A percentile compares a stretch with the other conserved stretches of the same genome.
These are phyloP conservation scores for Xylocopa sonorina DNA, from an alignment of 1,140 invertebrate species.

Conservation along the genomic window DNA sequence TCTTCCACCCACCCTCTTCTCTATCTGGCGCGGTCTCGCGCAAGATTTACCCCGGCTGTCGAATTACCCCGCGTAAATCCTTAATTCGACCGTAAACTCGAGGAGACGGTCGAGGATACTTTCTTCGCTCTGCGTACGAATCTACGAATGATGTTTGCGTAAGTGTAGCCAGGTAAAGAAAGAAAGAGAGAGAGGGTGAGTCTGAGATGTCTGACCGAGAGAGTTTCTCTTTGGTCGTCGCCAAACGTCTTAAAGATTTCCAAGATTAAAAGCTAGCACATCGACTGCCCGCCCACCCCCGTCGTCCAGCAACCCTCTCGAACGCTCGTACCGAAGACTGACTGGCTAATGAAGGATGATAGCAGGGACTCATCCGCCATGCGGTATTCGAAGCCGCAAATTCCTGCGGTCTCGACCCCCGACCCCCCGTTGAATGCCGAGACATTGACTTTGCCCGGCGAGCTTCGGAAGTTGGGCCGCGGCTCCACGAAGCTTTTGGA, in stretches of 20 bases:
- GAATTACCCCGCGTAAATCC: slow-evolving; percentile 73
- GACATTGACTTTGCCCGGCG: slow-evolving; percentile 59
- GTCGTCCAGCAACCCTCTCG: slow-evolving; percentile 16
- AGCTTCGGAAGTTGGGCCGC: slow-evolving; percentile 51
- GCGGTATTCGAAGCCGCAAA: slow-evolving; percentile 60
- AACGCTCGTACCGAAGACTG: slow-evolving; percentile 35
- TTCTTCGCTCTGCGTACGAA: slow-evolving; percentile 63
- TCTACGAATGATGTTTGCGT: slow-evolving; percentile 68
- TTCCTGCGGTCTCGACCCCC: slow-evolving; percentile 54
- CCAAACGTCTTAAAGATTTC: slow-evolving; percentile 62
- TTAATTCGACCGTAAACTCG: slow-evolving; percentile 73
- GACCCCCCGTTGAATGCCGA: slow-evolving; percentile 57
- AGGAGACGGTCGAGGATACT: slow-evolving; percentile 39
- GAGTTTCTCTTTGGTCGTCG: slow-evolving; percentile 64
- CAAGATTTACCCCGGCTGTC: slow-evolving; percentile 59
- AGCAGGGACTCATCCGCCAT: slow-evolving; percentile 51
- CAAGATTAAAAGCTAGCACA: slow-evolving; percentile 66
- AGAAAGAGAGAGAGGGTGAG: slow-evolving; percentile 30
- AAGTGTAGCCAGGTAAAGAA: slow-evolving; percentile 56
- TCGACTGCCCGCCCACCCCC: slow-evolving; percentile 19
- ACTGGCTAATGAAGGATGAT: slow-evolving; percentile 67
- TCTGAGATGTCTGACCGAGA: slow-evolving; percentile 34
- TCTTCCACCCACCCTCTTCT: not conserved
- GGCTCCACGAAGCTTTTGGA: slow-evolving; percentile 46
- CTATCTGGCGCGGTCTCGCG: slow-evolving; percentile 33